phyloP scores from a whole-genome alignment of 1,140 invertebrate genomes.

The Pteromalus puparum region DNA sequence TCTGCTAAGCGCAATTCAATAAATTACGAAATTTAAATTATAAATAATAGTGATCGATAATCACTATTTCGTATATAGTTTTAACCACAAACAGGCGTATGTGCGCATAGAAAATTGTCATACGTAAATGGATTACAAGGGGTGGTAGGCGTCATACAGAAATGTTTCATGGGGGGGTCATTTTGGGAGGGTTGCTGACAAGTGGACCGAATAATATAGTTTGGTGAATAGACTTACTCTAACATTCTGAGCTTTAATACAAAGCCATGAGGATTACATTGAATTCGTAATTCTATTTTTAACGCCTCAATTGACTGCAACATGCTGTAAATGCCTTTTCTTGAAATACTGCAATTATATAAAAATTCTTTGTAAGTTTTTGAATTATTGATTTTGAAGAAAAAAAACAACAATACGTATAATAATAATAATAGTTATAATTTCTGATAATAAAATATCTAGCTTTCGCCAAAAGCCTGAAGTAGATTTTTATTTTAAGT shows the following conservation, averaged over 20 bases:
- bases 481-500: no score
- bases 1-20: no score
- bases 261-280: slow-evolving; percentile 39
- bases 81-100: not conserved
- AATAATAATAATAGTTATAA: no score
- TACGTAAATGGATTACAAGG: slow-evolving; percentile 51
- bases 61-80: no score
- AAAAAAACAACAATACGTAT: not conserved
- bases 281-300: slow-evolving; percentile 52
- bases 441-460: no score
- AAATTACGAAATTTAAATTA: no score
- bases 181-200: slow-evolving; percentile 46
- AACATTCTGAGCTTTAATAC: slow-evolving; percentile 43
- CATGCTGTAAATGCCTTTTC: slow-evolving; percentile 38
- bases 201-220: slow-evolving; percentile 53
- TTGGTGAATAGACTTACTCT: slow-evolving; percentile 39
- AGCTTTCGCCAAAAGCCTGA: no score
- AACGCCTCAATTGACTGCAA: slow-evolving; percentile 47
- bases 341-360: not conserved
- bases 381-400: not conserved
- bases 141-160: slow-evolving; percentile 41
- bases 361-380: not conserved
- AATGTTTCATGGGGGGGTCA: slow-evolving; percentile 37
- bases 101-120: slow-evolving; percentile 17
- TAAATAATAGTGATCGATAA: no score